phyloP scores from a whole-genome alignment of 2,797 vertebrate species.

The Rhinophrynus dorsalis region DNA sequence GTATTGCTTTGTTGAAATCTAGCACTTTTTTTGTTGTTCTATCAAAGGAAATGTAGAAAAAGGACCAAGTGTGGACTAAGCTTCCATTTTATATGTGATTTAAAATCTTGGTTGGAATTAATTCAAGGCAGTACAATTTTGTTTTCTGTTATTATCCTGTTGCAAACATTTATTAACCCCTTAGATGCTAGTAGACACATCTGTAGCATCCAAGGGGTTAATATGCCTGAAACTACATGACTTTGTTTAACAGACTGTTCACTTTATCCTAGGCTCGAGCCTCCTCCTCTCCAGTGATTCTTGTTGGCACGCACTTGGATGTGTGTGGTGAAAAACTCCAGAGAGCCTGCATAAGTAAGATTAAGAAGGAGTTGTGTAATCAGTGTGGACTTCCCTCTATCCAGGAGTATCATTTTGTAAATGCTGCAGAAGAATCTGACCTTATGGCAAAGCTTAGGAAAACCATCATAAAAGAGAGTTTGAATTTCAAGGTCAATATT shows the following conservation, averaged over 20 bases:
- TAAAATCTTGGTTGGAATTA: too few species aligned
- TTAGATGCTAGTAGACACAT: too few species aligned
- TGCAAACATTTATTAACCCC: too few species aligned
- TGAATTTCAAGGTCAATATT: slow-evolving; percentile 80
- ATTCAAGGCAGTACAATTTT: neutral
- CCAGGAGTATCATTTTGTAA: slow-evolving; percentile 83
- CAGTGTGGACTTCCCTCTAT: slow-evolving; percentile 88
- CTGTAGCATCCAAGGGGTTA: too few species aligned
- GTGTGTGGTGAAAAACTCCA: slow-evolving; percentile 78
- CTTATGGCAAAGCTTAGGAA: slow-evolving; percentile 82
- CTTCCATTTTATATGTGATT: too few species aligned
- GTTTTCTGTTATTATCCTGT: slow-evolving; percentile 1
- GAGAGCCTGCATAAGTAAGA: slow-evolving; percentile 81
- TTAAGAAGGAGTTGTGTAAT: slow-evolving; percentile 79
- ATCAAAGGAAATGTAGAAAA: too few species aligned
- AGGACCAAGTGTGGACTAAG: too few species aligned
- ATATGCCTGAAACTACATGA: too few species aligned
- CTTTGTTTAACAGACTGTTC: too few species aligned
- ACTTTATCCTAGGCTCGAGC: slow-evolving; percentile 80
- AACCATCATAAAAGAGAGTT: slow-evolving; percentile 80
- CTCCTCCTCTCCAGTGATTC: slow-evolving; percentile 87
- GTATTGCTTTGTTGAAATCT: too few species aligned
- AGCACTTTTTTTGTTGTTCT: too few species aligned
- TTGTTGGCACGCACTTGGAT: slow-evolving; percentile 91
- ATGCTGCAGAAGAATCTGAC: slow-evolving; percentile 83